Evolutionary conservation across 2,888 invertebrate species (phyloP), one percentile per base, ranked within the genome.

Genomic region (Acanthopleura granulata): DNA sequence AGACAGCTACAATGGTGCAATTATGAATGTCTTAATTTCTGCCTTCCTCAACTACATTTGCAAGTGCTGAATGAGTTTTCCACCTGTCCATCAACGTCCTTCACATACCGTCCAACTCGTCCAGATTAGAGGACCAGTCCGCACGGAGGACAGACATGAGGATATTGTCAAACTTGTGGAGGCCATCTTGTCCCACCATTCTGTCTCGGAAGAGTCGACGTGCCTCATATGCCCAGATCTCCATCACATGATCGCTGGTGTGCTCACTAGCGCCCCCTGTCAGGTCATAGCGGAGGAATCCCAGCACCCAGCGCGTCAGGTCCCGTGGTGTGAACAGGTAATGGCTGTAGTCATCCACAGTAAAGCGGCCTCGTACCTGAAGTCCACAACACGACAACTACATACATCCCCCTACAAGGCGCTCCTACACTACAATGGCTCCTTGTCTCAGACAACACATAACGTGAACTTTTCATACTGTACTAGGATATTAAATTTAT

Each of bases 271-370:
- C 75, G 0, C 88, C 85, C 0, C 83, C 84, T n/a, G 77, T 81
- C 49, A 89, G 81, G 79, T 91, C 89, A 82, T 95, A 95, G 85
- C 94, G 92, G 76, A 93, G 92, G 27, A 95, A 91, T 75, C 93
- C 93, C 72, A 93, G 91, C 80, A 94, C 94, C 94, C 94, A 95
- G 69, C 91, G 91, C n/a, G 94, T 94, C 74, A 96, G 90, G 90
- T 96, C 95, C 74, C 94, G 92, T 0, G 95, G 93, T 70, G 94
- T 95, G 92, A 95, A 95, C 77, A 93, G 91, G 87, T 95, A 95
- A 89, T 95, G 95, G 77, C 91, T 91, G 81, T 92, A 92, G 80
- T 93, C 92, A 72, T 93, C 92, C 30, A 91, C 90, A 4, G 91
- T 91, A 87, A 94, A 94, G 49, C 90, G 89, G 30, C 89, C 86